Base-by-base conservation (phyloP, 1,140 invertebrate species). In the Hypsibius dujardini region DNA sequence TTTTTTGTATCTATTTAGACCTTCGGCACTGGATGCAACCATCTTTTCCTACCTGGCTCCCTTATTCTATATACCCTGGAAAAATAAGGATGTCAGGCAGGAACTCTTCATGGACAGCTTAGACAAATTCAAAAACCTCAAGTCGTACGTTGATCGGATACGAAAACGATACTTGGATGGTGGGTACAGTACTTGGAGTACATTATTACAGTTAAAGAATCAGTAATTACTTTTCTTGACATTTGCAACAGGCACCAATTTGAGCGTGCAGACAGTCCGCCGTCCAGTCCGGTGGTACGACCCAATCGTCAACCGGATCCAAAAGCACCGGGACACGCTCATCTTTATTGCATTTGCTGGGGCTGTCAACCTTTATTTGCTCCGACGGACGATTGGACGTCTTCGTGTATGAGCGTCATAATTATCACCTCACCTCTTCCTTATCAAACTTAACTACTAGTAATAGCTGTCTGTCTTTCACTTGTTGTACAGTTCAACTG, bases 31-130 rank as follows among this genome's bases (percentile, higher is more conserved):
- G n/a, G 50, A 56, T 56, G 50, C 50, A n/a, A 7, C 7, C n/a
- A n/a, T n/a, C 50, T 56, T 56, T n/a, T 7, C 50, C 50, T 56
- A 56, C 50, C 50, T 56, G 50, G 50, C 50, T 7, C 50, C 50
- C n/a, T n/a, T 56, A 7, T 56, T 56, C 50, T 56, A 56, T n/a
- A 56, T 56, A 7, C 50, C 50, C 7, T 56, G 50, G 50, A 56
- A 56, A 56, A 56, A n/a, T 56, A 56, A 56, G n/a, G 50, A 56
- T 7, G n/a, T 56, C 50, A 56, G 50, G n/a, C 7, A 56, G 50
- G 50, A 56, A 56, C 50, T 56, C 50, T 56, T 56, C 50, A 56
- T 56, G 50, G 50, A 56, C n/a, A 56, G n/a, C 50, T n/a, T 56
- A 7, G 50, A 56, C 50, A 56, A 56, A 56, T 56, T 56, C 50